Conservation (phyloP, 1,140 invertebrate genomes). For the Sipha flava region DNA sequence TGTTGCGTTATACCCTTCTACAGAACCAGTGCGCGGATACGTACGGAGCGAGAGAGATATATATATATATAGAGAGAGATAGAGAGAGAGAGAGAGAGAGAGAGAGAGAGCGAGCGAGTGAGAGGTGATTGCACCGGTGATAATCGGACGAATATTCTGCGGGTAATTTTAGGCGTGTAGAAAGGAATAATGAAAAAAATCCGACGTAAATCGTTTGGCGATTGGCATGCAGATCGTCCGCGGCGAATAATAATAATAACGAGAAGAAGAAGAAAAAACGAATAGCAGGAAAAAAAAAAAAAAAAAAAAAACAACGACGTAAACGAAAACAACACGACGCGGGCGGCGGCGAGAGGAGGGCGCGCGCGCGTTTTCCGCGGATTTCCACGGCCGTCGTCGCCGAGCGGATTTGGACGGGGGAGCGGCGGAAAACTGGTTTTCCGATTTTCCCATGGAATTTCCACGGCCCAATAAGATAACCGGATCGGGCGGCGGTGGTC, state of each 20-base stretch:
- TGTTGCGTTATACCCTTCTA: too few species aligned
- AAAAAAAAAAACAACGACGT: too few species aligned
- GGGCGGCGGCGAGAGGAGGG: neutral
- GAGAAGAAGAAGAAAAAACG: neutral
- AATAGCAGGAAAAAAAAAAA: too few species aligned
- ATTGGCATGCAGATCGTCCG: neutral
- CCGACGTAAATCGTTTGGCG: neutral
- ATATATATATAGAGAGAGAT: too few species aligned
- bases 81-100: too few species aligned
- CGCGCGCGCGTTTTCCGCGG: neutral
- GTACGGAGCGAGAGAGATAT: too few species aligned
- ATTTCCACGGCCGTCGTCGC: neutral
- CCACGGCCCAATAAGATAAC: constrained; percentile 30
- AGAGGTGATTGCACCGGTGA: neutral
- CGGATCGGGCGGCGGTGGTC: constrained; percentile 17
- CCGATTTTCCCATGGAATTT: constrained; percentile 23
- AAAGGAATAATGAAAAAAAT: too few species aligned
- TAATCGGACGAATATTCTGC: constrained; percentile 7
- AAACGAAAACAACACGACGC: too few species aligned
- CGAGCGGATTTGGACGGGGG: neutral
- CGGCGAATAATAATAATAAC: neutral
- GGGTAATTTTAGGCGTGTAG: too few species aligned
- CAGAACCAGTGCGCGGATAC: too few species aligned
- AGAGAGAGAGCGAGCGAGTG: too few species aligned
- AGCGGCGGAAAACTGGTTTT: neutral